Base-by-base conservation (phyloP, 2,888 invertebrate species). In the Sympetrum striolatum region DNA sequence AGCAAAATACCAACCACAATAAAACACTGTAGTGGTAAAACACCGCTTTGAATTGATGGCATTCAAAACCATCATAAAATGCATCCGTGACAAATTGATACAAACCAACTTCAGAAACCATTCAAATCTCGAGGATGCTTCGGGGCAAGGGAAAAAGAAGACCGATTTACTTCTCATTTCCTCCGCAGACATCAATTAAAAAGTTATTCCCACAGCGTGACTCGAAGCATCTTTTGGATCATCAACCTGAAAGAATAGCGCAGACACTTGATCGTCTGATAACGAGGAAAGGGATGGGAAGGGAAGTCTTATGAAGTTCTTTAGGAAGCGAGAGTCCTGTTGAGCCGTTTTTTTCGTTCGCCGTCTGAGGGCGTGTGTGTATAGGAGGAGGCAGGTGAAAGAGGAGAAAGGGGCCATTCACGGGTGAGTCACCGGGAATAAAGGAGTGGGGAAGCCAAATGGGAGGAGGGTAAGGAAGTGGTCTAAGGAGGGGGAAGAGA, bases 401-500 rank as follows among this genome's bases (percentile, higher is more conserved):
- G 82, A 58, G 53, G 44, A 48, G 44, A 44, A 22, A 73, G 25
- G 73, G 73, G 25, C 25, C 31, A 73, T 73, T 73, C 73, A 73
- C 73, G 73, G 60, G 86, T 86, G 60, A 86, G 58, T 86, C 86
- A 86, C 60, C 86, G 60, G 86, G 58, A 58, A 86, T 60, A 37
- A 64, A 60, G 86, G 58, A 82, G 58, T 31, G 82, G 58, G 82
- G 86, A 86, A 86, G 86, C 64, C 86, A 86, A 44, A 44, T 80
- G 82, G 58, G 35, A 18, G 81, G 48, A 81, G n/a, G 81, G 81
- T 44, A 44, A 25, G 81, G 12, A 31, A 81, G 81, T n/a, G 48
- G 58, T 25, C 48, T 53, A 58, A 25, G 58, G 82, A 60, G 35
- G 12, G 14, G 22, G 60, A 18, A 18, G 22, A 86, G 60, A 37